Conservation (phyloP, 2,113 vertebrate genomes). For the Galbula dea region DNA sequence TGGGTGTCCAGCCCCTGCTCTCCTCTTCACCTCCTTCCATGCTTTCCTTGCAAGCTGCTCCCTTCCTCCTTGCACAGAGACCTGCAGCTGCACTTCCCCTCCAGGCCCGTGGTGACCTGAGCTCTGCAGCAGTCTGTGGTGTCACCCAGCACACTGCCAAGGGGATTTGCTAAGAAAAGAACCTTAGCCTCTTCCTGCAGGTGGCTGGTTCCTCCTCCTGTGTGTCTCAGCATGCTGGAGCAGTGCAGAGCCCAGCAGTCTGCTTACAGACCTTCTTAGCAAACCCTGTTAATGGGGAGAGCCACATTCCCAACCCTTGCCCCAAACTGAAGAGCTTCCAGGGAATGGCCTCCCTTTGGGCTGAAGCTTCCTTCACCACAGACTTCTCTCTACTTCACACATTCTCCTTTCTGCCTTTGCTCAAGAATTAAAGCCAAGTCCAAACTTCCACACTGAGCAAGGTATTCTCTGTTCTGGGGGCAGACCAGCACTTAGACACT, state of each 20-base stretch:
- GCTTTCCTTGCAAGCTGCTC: neutral
- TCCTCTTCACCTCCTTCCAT: rapidly evolving
- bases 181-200: neutral
- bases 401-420: neutral
- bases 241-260: neutral
- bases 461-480: rapidly evolving
- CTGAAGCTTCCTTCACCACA: neutral
- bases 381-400: neutral
- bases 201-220: neutral
- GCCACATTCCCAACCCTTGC: rapidly evolving
- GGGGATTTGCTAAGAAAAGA: neutral
- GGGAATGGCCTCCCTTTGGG: rapidly evolving
- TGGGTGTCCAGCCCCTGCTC: rapidly evolving
- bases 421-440: neutral
- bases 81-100: neutral
- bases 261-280: neutral
- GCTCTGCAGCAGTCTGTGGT: neutral
- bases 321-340: neutral
- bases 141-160: neutral
- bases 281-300: neutral
- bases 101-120: rapidly evolving
- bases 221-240: neutral
- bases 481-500: neutral
- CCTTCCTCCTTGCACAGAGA: rapidly evolving
- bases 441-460: neutral